Percentiles rank a stretch among this genome's conserved stretches.
Conservation (phyloP, 2,888 invertebrate species). For the Orthosia incerta region DNA sequence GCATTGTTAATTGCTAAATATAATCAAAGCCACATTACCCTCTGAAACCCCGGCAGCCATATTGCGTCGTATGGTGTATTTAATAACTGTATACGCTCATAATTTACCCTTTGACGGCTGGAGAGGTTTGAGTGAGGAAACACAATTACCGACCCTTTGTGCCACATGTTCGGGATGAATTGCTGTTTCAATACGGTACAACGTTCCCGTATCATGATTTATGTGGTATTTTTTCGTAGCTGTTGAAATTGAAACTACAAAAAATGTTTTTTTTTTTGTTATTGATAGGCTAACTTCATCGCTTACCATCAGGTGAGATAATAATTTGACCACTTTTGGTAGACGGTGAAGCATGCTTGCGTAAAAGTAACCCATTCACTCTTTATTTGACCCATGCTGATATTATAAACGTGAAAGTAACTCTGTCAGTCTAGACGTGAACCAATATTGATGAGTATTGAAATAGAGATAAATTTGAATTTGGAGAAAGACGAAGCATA, state of each 20-base stretch:
- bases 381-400: no score
- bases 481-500: no score
- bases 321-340: no score
- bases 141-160: slow-evolving; percentile 42
- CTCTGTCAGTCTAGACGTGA: no score
- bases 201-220: background rate
- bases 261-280: background rate
- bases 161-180: slow-evolving; percentile 17
- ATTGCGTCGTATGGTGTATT: slow-evolving; percentile 2
- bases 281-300: no score
- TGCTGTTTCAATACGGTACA: slow-evolving; percentile 18
- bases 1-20: background rate
- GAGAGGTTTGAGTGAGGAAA: slow-evolving; percentile 24
- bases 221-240: background rate
- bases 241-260: background rate
- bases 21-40: background rate
- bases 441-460: no score
- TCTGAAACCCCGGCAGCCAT: background rate
- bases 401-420: no score
- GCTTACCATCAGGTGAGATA: no score
- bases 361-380: no score
- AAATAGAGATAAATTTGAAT: no score
- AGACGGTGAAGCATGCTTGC: no score
- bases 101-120: slow-evolving; percentile 39
- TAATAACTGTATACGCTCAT: slow-evolving; percentile 18